Evolutionary conservation across 2,797 vertebrate species (phyloP).

Genomic region (Chloroceryle amazona): DNA sequence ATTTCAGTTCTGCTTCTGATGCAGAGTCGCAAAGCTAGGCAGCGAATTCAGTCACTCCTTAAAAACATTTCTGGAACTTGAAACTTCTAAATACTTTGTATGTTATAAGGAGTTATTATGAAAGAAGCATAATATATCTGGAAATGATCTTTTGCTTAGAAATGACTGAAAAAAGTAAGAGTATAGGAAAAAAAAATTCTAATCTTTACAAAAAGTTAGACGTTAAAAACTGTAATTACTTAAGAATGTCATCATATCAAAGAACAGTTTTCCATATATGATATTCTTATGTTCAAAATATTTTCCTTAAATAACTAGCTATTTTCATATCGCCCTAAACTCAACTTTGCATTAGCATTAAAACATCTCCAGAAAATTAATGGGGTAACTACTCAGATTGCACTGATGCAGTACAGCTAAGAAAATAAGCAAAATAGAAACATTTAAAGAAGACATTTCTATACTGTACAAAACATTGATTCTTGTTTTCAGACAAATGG

Average conservation of each 20-base stretch:
- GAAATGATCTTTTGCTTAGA: background rate
- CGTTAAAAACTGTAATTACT: background rate
- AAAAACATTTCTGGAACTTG: background rate
- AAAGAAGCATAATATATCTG: background rate
- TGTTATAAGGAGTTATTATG: background rate
- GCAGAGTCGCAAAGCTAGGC: background rate
- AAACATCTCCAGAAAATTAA: background rate
- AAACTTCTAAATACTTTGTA: background rate
- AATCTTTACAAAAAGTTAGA: background rate
- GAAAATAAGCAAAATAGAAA: background rate
- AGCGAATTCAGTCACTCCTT: background rate
- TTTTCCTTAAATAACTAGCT: background rate
- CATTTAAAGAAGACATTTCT: background rate
- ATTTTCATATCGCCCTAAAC: background rate
- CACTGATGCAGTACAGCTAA: background rate
- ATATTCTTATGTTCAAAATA: background rate
- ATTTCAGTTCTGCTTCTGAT: background rate
- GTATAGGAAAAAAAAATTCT: accelerated
- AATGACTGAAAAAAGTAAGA: background rate
- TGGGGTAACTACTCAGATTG: background rate
- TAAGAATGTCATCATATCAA: background rate
- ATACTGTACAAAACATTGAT: background rate
- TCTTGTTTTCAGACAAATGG: background rate
- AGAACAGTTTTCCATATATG: background rate
- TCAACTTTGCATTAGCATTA: background rate